Conservation (phyloP, 1,140 invertebrate species). For the Drosophila lacteicornis region DNA sequence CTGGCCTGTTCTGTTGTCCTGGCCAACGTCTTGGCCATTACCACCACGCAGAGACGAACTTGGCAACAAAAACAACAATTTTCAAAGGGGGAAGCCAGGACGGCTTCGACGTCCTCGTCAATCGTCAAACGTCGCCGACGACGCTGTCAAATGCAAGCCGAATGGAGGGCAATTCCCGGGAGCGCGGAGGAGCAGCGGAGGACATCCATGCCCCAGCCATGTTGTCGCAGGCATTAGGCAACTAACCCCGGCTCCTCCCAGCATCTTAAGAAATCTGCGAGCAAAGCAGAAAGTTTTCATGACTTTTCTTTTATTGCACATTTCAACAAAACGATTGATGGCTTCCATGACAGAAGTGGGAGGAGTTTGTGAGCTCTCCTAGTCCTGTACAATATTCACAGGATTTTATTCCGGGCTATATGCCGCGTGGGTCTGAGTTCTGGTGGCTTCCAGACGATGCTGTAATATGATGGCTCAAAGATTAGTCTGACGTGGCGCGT, state of each 20-base stretch:
- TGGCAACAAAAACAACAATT: slow-evolving; percentile 55
- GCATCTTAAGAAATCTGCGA: slow-evolving; percentile 71
- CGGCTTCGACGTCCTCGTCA: slow-evolving; percentile 81
- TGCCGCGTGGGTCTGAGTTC: slow-evolving; percentile 15
- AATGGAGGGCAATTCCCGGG: slow-evolving; percentile 48
- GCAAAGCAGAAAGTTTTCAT: slow-evolving; percentile 84
- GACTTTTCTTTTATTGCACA: slow-evolving; percentile 85
- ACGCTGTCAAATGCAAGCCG: slow-evolving; percentile 79
- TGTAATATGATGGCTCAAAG: slow-evolving; percentile 80
- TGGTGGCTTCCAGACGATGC: slow-evolving; percentile 54
- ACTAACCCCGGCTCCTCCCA: slow-evolving; percentile 40
- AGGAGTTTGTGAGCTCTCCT: slow-evolving; percentile 25
- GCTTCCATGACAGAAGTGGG: slow-evolving; percentile 76
- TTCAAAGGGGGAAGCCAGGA: background rate
- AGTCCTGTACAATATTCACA: slow-evolving; percentile 71
- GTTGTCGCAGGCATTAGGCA: slow-evolving; percentile 80
- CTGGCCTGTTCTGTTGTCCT: slow-evolving; percentile 17
- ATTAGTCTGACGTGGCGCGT: slow-evolving; percentile 75
- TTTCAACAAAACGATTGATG: slow-evolving; percentile 85
- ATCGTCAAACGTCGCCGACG: slow-evolving; percentile 84
- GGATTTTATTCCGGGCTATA: slow-evolving; percentile 57
- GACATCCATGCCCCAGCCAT: slow-evolving; percentile 50
- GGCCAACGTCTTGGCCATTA: slow-evolving; percentile 67
- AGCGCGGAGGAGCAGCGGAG: slow-evolving; percentile 16
- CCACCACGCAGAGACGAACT: slow-evolving; percentile 46